Base-by-base conservation (phyloP, 2,797 vertebrate species). In the Ptychobarbus kaznakovi region DNA sequence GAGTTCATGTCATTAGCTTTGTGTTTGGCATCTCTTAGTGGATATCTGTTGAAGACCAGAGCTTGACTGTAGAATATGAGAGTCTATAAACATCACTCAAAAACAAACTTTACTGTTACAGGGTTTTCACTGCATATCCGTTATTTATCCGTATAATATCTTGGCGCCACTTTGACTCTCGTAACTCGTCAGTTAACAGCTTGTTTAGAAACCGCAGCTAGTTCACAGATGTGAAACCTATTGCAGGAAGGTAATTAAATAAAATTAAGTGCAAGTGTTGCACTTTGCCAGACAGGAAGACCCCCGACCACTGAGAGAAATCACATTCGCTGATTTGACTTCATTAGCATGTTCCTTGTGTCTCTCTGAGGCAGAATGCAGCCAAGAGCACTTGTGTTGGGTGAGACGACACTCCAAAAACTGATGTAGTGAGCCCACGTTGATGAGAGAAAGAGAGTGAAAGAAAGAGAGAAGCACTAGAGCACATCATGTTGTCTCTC, bases 141-240 rank as follows among this genome's bases (percentile, higher is more conserved):
- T 38, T 51, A 65, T 80, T 85, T 76, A 89, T 65, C 83, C 42
- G 49, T 89, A 49, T 89, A 87, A 92, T 90, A 91, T 77, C 83
- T 70, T 89, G 35, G 86, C 35, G 86, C 25, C 79, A 42, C 70
- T 80, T 40, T n/a, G 73, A 25, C 42, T 46, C 82, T 93, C 92
- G 92, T 92, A 91, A 90, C 90, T 90, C 87, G 83, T 91, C 91
- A 92, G 92, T 95, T 94, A 92, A 93, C 86, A 84, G 87, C 85
- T 81, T 81, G 89, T 90, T 93, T 92, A 93, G 38, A 46, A 76
- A 84, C 42, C 89, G 86, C 85, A 88, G 87, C 81, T 89, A 91
- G 90, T 90, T 89, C 86, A 63, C 80, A 87, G 78, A 84, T 82
- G 84, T 66, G 49, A 20, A 32, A 18, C 86, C 80, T 20, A 88